phyloP scores from a whole-genome alignment of 2,888 invertebrate genomes.

The Phengaris arion region DNA sequence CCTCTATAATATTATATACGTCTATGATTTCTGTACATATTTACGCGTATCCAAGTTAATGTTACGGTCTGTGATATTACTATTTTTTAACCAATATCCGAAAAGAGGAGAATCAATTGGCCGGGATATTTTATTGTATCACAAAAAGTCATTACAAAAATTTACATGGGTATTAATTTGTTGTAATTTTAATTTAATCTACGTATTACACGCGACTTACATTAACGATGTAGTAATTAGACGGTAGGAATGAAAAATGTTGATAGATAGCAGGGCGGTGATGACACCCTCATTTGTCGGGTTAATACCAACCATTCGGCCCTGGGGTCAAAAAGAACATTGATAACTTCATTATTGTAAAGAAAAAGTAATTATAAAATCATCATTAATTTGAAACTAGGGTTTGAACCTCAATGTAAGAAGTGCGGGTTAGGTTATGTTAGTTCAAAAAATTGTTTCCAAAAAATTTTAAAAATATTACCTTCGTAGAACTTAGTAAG shows the following conservation, averaged over 20 bases:
- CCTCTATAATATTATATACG: too few species aligned
- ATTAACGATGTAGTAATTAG: conserved; percentile 55
- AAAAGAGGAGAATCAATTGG: too few species aligned
- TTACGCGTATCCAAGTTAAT: too few species aligned
- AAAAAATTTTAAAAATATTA: too few species aligned
- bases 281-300: conserved; percentile 71
- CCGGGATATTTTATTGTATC: not conserved
- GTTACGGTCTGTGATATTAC: too few species aligned
- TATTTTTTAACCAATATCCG: too few species aligned
- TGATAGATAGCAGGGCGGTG: conserved; percentile 62
- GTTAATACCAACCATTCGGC: conserved; percentile 58
- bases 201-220: conserved; percentile 43
- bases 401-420: not conserved
- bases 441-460: too few species aligned
- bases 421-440: not conserved
- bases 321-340: conserved; percentile 42
- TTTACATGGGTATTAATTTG: not conserved
- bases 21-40: too few species aligned
- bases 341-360: conserved; percentile 8
- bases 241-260: conserved; percentile 58
- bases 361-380: not conserved
- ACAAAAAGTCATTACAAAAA: not conserved
- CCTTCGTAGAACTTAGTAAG: too few species aligned
- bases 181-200: conserved; percentile 9
- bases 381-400: not conserved